Evolutionary conservation across 23 tunicate genomes (phyloP), one percentile per base, ranked within the genome.

Genomic region (Ciona savignyi): DNA sequence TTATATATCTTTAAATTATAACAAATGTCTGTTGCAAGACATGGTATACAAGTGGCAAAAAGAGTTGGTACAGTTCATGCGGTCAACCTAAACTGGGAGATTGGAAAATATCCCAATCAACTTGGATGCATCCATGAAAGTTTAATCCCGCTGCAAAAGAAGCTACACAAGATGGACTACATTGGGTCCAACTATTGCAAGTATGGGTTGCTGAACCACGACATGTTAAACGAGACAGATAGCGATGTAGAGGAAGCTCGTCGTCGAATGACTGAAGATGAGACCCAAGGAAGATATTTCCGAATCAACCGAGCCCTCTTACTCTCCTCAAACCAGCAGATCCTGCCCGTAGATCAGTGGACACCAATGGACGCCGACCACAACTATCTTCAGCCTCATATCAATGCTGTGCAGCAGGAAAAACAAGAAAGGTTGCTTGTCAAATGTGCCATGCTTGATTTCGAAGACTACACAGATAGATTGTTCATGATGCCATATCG

Each of bases 361-460:
- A 87, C 95, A 28, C 95, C 95, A 19, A 81, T 87, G 73, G 95
- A 87, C 34, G 95, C 95, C 1, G 86, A 87, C 22, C 95, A 87
- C 80, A 31, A 56, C 27, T 87, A 87, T 74, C 34, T 87, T 48
- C 26, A 75, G 25, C 70, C 35, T 3, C 75, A 63, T 42, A 33
- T 87, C 29, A 27, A 76, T 26, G 69, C 30, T 29, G 78, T 77
- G 1, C 3, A 70, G 60, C 27, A 64, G 1, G 95, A 87, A 34
- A 68, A 35, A 27, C 32, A 30, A 32, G 95, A 87, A 62, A 74
- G 74, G 26, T 65, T 71, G 67, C 29, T 87, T 60, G 77, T 76
- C 51, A 87, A 87, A 63, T 80, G 84, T 31, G 95, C 95, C 2
- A 35, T 66, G 69, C 35, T 19, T 26, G 95, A 87, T 51, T 87